Evolutionary conservation across 2,888 invertebrate species (phyloP), one percentile per base, ranked within the genome.

Genomic region (Pristionchus maxplancki): DNA sequence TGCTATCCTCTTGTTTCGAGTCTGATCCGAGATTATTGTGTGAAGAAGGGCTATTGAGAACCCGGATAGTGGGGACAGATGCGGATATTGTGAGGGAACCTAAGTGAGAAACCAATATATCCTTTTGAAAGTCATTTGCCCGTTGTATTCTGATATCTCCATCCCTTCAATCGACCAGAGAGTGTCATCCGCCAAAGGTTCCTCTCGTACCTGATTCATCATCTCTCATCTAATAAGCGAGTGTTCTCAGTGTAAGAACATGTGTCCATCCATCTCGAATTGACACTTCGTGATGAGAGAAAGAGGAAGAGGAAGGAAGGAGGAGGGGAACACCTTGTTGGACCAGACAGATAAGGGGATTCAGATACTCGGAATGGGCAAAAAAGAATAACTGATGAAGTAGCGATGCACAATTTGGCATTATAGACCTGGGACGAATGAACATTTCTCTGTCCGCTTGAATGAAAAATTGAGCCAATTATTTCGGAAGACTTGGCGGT

Each of bases 221-320:
- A 28, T n/a, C 28, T 78, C 58, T 58, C 58, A 4, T 58, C 78
- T n/a, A 78, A 78, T 78, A 28, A 40, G 74, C 40, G 74, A 74
- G 74, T 31, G 74, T 37, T 40, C 37, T 11, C 74, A 44, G 78
- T 78, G 78, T 78, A 78, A 78, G 78, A 78, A 78, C 78, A 78
- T 78, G 48, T 78, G 78, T 78, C 40, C 78, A 44, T 78, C 78
- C 71, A 71, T 71, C 71, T 78, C 78, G 78, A 17, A 78, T 40
- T 78, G 78, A 78, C 78, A 67, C 34, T 31, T 15, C 34, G 31
- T 34, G 67, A 67, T 34, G 34, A 8, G 34, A 67, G 67, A 34
- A 67, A 34, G 15, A 67, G 28, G 78, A 48, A 78, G 40, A 40
- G 20, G 78, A 71, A 20, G 37, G 67, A 37, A 40, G 40, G 40